phyloP scores from a whole-genome alignment of 2,888 invertebrate genomes.

The Pterostichus niger region DNA sequence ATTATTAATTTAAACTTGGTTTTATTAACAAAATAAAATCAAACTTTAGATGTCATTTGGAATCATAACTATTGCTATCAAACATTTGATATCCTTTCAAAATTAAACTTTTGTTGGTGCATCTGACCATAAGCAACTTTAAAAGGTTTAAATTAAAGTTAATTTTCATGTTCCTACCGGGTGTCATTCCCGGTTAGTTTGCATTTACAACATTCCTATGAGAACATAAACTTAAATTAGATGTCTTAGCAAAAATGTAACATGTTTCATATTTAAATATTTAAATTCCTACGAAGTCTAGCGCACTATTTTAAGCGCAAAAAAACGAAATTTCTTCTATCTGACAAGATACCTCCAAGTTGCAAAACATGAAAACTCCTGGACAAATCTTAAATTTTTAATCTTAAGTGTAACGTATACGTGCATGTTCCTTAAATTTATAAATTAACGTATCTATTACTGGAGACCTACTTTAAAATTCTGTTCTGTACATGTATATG shows the following conservation, averaged over 20 bases:
- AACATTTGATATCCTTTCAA: too few relatives aligned
- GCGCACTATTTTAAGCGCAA: not conserved
- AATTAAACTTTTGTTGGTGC: too few relatives aligned
- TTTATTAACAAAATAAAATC: too few relatives aligned
- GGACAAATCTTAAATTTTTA: not conserved
- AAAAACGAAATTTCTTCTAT: not conserved
- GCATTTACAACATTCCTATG: not conserved
- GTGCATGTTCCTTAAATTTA: not conserved
- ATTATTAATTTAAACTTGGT: too few relatives aligned
- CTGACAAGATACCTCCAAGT: not conserved
- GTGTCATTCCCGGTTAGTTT: too few relatives aligned
- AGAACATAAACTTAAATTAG: not conserved
- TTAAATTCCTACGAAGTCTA: not conserved
- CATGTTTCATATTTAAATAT: not conserved
- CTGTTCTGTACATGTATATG: not conserved
- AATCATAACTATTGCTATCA: too few relatives aligned
- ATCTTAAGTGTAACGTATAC: not conserved
- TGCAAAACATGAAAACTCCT: not conserved
- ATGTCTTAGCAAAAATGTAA: not conserved
- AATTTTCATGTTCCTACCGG: too few relatives aligned
- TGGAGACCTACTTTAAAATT: not conserved
- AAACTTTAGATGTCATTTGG: too few relatives aligned
- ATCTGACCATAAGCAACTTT: too few relatives aligned
- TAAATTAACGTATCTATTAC: slow-evolving; percentile 3
- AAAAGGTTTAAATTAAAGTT: too few relatives aligned